Percentiles rank a stretch among this genome's conserved stretches.
Conservation (phyloP, 2,797 vertebrate genomes). For the Oreochromis mossambicus region DNA sequence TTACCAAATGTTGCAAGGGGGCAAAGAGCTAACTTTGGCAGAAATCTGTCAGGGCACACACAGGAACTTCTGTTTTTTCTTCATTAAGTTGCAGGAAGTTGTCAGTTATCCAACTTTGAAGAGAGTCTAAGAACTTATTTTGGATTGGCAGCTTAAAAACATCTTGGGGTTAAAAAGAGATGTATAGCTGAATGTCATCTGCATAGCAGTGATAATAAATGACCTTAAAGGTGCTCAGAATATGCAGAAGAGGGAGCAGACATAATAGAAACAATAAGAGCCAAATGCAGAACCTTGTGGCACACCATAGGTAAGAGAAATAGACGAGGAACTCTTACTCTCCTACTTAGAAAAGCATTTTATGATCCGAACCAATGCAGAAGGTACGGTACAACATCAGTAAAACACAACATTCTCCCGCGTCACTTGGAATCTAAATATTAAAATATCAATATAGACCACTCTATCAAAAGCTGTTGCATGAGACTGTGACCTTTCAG, state of each 20-base stretch:
- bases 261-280: not conserved
- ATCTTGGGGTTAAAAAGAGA: not conserved
- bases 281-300: not conserved
- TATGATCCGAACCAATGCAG: not conserved
- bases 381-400: not conserved
- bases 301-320: not conserved
- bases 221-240: not conserved
- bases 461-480: not conserved
- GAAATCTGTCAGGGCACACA: not conserved
- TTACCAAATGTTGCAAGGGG: not conserved
- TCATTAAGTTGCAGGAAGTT: not conserved
- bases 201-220: not conserved
- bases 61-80: not conserved
- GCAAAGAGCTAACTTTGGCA: not conserved
- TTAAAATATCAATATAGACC: not conserved
- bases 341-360: not conserved
- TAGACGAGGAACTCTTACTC: not conserved
- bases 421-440: not conserved
- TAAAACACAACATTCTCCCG: not conserved
- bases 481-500: not conserved
- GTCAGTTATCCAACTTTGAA: not conserved
- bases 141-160: not conserved
- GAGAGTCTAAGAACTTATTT: not conserved
- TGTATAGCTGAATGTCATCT: not conserved
- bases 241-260: not conserved